Evolutionary conservation across 2,888 invertebrate genomes (phyloP).

Genomic region (Lycophotia porphyrea): DNA sequence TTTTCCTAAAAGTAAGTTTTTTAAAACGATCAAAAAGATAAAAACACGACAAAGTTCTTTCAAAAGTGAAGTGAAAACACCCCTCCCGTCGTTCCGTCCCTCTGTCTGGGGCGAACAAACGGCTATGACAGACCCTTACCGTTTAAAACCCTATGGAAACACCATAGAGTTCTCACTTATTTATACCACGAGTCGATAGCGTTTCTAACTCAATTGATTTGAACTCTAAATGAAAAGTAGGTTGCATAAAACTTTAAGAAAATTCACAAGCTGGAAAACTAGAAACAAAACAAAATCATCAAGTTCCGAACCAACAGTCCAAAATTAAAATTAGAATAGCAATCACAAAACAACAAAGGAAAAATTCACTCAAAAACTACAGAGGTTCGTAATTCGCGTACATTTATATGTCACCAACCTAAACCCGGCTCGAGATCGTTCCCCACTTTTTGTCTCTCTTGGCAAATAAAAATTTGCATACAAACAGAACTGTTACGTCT

Average conservation of each 20-base stretch:
- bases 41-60: neutral
- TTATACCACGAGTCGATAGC: neutral
- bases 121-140: neutral
- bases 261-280: neutral
- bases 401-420: constrained; percentile 41
- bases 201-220: neutral
- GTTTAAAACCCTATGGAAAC: neutral
- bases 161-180: neutral
- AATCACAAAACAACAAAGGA: neutral
- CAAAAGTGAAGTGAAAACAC: neutral
- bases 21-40: neutral
- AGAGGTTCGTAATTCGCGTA: constrained; percentile 20
- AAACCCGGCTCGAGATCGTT: constrained; percentile 57
- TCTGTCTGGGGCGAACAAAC: neutral
- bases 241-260: neutral
- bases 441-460: constrained; percentile 67
- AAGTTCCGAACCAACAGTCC: neutral
- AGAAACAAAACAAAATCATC: neutral
- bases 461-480: constrained; percentile 78
- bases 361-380: constrained; percentile 22
- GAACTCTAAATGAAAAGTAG: neutral
- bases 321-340: neutral
- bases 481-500: constrained; percentile 74
- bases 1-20: neutral
- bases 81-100: neutral